Evolutionary conservation across 1,140 invertebrate genomes (phyloP), one percentile per base, ranked within the genome.

Genomic region (Drosophila melanica): DNA sequence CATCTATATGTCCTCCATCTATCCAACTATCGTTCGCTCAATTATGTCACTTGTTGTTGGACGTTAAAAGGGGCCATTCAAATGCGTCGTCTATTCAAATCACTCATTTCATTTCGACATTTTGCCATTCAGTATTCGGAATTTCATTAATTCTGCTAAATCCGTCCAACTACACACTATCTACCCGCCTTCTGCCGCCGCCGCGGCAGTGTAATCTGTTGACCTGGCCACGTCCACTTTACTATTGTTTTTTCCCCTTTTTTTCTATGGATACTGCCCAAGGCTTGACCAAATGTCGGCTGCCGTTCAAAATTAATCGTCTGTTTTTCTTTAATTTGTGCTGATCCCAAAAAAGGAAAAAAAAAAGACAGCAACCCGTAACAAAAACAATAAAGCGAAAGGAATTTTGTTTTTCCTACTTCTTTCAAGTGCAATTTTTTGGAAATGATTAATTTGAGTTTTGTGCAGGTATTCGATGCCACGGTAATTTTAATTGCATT

Each of bases 51-150:
- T 72, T 66, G 62, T 53, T 58, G 51, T 64, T 64, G 37, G 27
- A 42, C 20, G 30, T 12, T 45, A 4, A n/a, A 45, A n/a, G 58
- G 39, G 20, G 33, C 59, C 59, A 70, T 64, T 70, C 67, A 62
- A 62, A 53, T 69, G 53, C 37, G 53, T 37, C 60, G 45, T 48
- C 64, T 50, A 68, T 74, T 62, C 65, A 75, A 75, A 70, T 75
- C 72, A 70, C 67, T 75, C 72, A 70, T 71, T 75, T 58, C 72
- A 16, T 59, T 75, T 75, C 70, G 66, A 75, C 72, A 70, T 70
- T 75, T 58, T 70, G 42, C 66, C 70, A 16, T 51, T n/a, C n/a
- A 59, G 53, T 53, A 70, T 70, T 70, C 41, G 72, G 72, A 75
- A 75, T 75, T 74, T 75, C 66, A 75, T 75, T 75, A 75, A 75